Percentiles rank a stretch among this genome's conserved stretches.
Evolutionary conservation across 2,113 vertebrate genomes (phyloP).

Genomic region (Cinclus cinclus): DNA sequence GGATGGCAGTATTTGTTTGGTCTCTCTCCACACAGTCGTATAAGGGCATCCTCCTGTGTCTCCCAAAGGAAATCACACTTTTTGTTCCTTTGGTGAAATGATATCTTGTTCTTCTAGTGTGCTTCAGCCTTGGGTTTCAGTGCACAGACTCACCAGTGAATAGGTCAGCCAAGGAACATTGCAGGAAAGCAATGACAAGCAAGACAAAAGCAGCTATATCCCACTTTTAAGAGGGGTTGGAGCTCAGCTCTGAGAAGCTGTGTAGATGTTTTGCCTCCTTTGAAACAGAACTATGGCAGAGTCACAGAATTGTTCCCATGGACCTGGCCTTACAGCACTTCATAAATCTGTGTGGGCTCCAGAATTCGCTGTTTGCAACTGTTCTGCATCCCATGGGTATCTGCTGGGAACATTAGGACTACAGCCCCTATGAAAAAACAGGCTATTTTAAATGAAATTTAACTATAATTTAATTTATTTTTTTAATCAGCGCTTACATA

Average conservation of each 20-base stretch:
- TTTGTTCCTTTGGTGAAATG: neutral
- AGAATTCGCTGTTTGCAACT: neutral
- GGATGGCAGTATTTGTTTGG: neutral
- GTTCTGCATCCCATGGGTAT: neutral
- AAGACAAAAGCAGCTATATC: neutral
- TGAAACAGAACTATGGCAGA: neutral
- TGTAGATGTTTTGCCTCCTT: neutral
- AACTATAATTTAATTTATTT: neutral
- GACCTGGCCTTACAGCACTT: neutral
- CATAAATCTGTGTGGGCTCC: neutral
- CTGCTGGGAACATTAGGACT: neutral
- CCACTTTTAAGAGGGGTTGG: neutral
- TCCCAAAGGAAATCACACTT: neutral
- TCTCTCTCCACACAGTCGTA: neutral
- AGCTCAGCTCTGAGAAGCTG: neutral
- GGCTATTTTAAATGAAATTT: neutral
- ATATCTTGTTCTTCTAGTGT: neutral
- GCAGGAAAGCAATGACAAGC: neutral
- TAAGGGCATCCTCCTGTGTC: neutral
- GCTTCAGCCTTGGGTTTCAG: neutral
- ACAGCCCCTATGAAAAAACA: neutral
- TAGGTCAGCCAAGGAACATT: neutral
- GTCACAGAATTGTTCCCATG: neutral
- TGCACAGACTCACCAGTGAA: neutral
- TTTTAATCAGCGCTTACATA: neutral